Base-by-base conservation (phyloP, 37 sponge, comb jelly and placozoan species). In the Ephydatia muelleri region DNA sequence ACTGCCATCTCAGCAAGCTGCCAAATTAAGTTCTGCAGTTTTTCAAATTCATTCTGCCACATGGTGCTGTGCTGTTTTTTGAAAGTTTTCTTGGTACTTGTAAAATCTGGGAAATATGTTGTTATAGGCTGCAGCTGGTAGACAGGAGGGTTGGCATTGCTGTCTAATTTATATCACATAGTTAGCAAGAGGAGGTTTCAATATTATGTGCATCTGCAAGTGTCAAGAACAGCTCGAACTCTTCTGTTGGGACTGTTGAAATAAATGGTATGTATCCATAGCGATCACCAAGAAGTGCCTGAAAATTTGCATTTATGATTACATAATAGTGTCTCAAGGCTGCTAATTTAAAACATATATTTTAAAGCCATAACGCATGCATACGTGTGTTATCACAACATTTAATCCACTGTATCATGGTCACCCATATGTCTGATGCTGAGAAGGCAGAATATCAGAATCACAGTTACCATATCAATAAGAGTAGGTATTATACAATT, bases 241-340 rank as follows among this genome's bases (percentile, higher is more conserved):
- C 90, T 37, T 5, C 11, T 28, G 30, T 22, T n/a, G 35, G 77
- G n/a, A 94, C 84, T 19, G 43, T 78, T 28, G 88, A 89, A 40
- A 86, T 86, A 71, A 94, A 70, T 23, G 92, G 92, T 65, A 86
- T 57, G 36, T 87, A 94, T 23, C 95, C 95, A 84, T 94, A 94
- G 3, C 89, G 82, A 82, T 92, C 49, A 0, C 95, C 95, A 81
- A 92, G 28, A 1, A 92, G 75, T 22, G 86, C 83, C 93, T 92
- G 68, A 23, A 83, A n/a, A 57, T 79, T 16, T 30, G 77, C 3
- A 49, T 16, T 29, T 11, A 79, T n/a, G n/a, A n/a, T n/a, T n/a
- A n/a, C n/a, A n/a, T n/a, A n/a, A n/a, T n/a, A n/a, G n/a, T n/a
- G n/a, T n/a, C n/a, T n/a, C n/a, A n/a, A n/a, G n/a, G n/a, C n/a